A percentile compares a stretch with the other conserved stretches of the same genome.
These are phyloP conservation scores for Ellobium chinense DNA, from an alignment of 2,888 invertebrate genomes.

Conservation along the genomic window DNA sequence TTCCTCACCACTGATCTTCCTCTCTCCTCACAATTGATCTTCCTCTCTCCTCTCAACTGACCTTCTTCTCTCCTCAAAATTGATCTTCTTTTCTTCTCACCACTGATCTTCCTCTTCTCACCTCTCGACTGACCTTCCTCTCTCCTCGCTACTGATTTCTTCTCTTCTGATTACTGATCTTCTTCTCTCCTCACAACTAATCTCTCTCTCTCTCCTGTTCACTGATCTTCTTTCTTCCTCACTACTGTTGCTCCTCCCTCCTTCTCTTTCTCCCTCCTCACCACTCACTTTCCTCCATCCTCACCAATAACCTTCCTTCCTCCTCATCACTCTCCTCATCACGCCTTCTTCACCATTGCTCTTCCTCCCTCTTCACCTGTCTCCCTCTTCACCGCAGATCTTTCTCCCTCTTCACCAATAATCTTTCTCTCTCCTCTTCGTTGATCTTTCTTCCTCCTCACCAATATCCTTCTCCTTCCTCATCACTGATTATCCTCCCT, in stretches of 20 bases:
- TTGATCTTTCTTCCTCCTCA: neutral
- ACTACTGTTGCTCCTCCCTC: neutral
- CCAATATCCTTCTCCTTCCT: too few relatives aligned
- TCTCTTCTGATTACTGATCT: neutral
- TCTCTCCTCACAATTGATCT: too few relatives aligned
- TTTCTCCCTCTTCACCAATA: neutral
- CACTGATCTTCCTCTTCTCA: neutral
- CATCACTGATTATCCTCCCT: too few relatives aligned
- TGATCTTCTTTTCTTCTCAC: too few relatives aligned
- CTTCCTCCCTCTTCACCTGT: too few relatives aligned
- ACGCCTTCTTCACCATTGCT: too few relatives aligned
- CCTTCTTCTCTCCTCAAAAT: too few relatives aligned
- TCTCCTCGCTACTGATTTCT: neutral
- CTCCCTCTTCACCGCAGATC: neutral
- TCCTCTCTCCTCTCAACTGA: too few relatives aligned
- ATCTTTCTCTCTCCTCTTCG: neutral
- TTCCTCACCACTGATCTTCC: too few relatives aligned
- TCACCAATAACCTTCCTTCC: neutral
- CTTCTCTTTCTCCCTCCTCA: neutral
- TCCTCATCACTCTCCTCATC: too few relatives aligned
- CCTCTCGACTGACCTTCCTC: neutral
- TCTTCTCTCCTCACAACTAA: neutral
- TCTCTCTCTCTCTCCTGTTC: neutral
- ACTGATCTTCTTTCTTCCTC: neutral
- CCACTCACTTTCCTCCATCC: neutral